phyloP scores from a whole-genome alignment of 2,797 vertebrate genomes.

The Silurus aristotelis region DNA sequence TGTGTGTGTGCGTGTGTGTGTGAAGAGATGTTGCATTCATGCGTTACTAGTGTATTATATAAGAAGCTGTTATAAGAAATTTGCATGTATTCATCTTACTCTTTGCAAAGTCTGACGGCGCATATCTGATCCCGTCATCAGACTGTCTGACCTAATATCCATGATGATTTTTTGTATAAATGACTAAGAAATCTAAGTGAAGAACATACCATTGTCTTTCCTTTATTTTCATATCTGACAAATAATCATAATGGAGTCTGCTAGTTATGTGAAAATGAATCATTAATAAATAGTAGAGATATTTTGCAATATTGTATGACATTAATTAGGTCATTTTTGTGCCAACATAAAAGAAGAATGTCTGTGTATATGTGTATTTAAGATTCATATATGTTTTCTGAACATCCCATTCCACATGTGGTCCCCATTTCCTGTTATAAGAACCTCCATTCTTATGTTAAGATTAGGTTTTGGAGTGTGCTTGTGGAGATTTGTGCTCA shows the following conservation, averaged over 20 bases:
- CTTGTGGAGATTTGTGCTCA: too few relatives aligned
- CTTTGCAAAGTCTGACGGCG: not conserved
- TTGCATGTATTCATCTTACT: constrained; percentile 21
- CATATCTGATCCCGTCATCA: not conserved
- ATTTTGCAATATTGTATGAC: not conserved
- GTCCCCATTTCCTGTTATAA: too few relatives aligned
- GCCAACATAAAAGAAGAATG: not conserved
- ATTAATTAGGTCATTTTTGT: not conserved
- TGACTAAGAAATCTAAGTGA: not conserved
- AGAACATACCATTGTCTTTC: not conserved
- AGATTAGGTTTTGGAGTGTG: too few relatives aligned
- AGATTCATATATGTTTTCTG: too few relatives aligned
- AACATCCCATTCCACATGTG: too few relatives aligned
- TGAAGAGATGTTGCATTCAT: constrained; percentile 30
- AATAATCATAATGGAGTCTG: not conserved
- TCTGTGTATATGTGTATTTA: too few relatives aligned
- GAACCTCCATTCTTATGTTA: too few relatives aligned
- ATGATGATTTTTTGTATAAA: not conserved
- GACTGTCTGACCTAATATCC: constrained; percentile 1
- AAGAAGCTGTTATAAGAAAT: constrained; percentile 24
- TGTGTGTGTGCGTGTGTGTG: constrained; percentile 49
- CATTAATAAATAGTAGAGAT: not conserved
- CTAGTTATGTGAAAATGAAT: not conserved
- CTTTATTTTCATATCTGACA: not conserved
- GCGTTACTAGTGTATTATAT: constrained; percentile 23